These are phyloP conservation scores for Castor canadensis DNA, from an alignment of 2,113 vertebrate genomes.

Conservation along the genomic window DNA sequence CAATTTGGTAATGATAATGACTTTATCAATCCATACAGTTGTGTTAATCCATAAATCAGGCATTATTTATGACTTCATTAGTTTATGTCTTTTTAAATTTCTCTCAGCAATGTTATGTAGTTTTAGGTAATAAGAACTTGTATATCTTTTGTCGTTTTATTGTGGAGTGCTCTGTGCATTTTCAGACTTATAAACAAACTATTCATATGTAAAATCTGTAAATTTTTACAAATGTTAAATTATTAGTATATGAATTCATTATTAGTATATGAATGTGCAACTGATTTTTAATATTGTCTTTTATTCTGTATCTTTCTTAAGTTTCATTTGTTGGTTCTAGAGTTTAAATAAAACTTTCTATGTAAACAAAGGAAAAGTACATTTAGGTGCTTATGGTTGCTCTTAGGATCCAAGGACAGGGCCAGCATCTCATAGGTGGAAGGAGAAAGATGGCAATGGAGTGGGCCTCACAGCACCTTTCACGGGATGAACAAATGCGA, in stretches of 20 bases:
- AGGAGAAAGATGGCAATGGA: too few species aligned
- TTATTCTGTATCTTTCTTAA: not conserved
- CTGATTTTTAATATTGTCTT: not conserved
- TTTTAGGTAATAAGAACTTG: not conserved
- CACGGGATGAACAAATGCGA: too few species aligned
- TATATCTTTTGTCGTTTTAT: not conserved
- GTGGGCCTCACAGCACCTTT: too few species aligned
- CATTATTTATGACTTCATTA: not conserved
- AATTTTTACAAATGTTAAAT: not conserved
- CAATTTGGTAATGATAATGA: not conserved
- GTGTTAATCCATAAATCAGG: not conserved
- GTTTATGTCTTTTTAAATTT: constrained; percentile 33
- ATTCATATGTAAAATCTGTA: not conserved
- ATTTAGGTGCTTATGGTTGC: not conserved
- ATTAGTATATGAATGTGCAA: not conserved
- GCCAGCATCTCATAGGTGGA: too few species aligned
- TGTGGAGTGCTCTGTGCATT: too few species aligned
- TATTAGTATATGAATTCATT: too few species aligned
- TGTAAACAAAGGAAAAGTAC: not conserved
- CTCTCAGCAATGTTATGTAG: not conserved
- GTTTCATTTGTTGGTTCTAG: not conserved
- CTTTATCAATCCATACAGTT: not conserved
- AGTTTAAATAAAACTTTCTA: not conserved
- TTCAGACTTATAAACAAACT: not conserved
- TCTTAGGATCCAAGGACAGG: too few species aligned